These are phyloP conservation scores for Rhagoletis pomonella DNA, from an alignment of 1,140 invertebrate genomes.

Conservation along the genomic window DNA sequence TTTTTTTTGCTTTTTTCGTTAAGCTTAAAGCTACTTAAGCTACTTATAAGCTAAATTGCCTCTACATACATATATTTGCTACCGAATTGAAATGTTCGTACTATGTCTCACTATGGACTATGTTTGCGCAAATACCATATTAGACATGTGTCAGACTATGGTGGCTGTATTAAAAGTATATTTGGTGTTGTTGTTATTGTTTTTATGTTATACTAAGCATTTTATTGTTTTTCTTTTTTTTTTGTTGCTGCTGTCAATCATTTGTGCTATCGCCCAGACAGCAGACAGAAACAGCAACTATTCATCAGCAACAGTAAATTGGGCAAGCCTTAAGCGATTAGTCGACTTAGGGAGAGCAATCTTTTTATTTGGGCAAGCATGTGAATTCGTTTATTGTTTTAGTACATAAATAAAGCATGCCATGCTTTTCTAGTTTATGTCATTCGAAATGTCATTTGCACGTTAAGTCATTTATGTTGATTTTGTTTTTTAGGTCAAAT, in stretches of 20 bases:
- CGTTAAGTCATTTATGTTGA: not conserved
- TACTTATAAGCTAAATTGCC: conserved; percentile 6
- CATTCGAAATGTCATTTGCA: not conserved
- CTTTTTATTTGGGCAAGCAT: not conserved
- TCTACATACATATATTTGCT: not conserved
- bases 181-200: too few species aligned
- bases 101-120: not conserved
- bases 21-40: not conserved
- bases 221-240: not conserved
- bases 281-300: conserved; percentile 3
- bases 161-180: not conserved
- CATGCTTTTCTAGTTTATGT: not conserved
- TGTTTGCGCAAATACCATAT: not conserved
- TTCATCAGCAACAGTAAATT: not conserved
- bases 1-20: too few species aligned
- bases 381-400: not conserved
- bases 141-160: not conserved
- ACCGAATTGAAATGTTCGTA: not conserved
- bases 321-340: conserved; percentile 16
- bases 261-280: not conserved
- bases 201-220: too few species aligned
- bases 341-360: conserved; percentile 9
- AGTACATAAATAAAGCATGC: not conserved
- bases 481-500: too few species aligned
- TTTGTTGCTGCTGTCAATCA: not conserved